These are phyloP conservation scores for Nipponacmea schrenckii DNA, from an alignment of 2,888 invertebrate species.

Conservation along the genomic window DNA sequence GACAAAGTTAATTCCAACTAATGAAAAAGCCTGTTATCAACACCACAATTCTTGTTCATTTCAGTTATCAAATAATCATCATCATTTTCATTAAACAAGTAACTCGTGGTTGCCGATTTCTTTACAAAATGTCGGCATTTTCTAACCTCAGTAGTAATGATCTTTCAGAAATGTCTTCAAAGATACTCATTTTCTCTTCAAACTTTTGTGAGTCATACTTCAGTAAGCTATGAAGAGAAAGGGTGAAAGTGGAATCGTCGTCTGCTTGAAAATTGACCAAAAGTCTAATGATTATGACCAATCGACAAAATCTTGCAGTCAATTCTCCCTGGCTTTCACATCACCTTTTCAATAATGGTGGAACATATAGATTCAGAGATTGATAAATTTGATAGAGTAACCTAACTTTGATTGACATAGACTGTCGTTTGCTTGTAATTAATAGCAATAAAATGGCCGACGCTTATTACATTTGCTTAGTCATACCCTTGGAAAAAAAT, in stretches of 20 bases:
- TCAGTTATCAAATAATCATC: background rate
- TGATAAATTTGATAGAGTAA: constrained; percentile 6
- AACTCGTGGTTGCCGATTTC: background rate
- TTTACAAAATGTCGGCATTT: background rate
- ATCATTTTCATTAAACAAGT: constrained; percentile 3
- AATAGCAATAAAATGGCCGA: no score
- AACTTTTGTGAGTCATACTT: constrained; percentile 4
- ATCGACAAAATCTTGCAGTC: background rate
- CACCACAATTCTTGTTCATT: constrained; percentile 1
- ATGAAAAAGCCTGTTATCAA: background rate
- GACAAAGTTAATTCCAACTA: background rate
- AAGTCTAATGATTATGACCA: constrained; percentile 4
- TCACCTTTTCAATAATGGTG: constrained; percentile 1
- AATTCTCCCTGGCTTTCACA: background rate
- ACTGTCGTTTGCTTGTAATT: no score
- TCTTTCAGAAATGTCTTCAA: background rate
- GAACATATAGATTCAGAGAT: constrained; percentile 5
- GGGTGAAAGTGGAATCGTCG: background rate
- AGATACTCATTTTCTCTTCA: background rate
- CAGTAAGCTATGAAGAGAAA: constrained; percentile 1
- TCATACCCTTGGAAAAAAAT: no score
- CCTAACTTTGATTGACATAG: constrained; percentile 1
- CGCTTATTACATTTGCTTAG: no score
- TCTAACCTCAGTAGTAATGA: background rate
- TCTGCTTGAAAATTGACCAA: background rate